Percentiles rank a stretch among this genome's conserved stretches.
Conservation (phyloP, 2,888 invertebrate species). For the Dorcus hopei region DNA sequence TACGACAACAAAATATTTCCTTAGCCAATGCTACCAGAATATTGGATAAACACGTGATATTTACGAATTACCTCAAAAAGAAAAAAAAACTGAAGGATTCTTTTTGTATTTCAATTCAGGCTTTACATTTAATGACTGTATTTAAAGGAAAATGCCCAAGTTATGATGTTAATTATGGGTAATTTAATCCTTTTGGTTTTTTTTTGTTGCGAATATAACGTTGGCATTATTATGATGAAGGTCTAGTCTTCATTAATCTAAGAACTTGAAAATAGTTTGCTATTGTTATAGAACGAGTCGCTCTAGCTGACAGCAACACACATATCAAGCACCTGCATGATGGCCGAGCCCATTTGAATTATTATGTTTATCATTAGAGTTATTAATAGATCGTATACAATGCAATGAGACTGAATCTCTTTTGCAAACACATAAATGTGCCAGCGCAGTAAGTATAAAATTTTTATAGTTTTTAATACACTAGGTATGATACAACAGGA, state of each 20-base stretch:
- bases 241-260: not conserved
- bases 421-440: conserved; percentile 19
- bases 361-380: conserved; percentile 21
- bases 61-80: too few species aligned
- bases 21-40: too few species aligned
- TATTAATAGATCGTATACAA: conserved; percentile 22
- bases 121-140: not conserved
- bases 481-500: too few species aligned
- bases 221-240: too few species aligned
- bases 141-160: not conserved
- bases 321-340: conserved; percentile 22
- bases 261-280: not conserved
- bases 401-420: conserved; percentile 13
- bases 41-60: too few species aligned
- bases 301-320: conserved; percentile 14
- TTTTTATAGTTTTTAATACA: too few species aligned
- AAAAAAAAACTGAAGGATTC: too few species aligned
- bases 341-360: conserved; percentile 19
- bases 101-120: not conserved
- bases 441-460: conserved; percentile 1
- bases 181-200: too few species aligned
- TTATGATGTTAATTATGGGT: not conserved
- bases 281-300: not conserved
- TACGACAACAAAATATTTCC: too few species aligned
- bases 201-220: too few species aligned